Base-by-base conservation (phyloP, 2,113 vertebrate species). In the Nerophis lumbriciformis region DNA sequence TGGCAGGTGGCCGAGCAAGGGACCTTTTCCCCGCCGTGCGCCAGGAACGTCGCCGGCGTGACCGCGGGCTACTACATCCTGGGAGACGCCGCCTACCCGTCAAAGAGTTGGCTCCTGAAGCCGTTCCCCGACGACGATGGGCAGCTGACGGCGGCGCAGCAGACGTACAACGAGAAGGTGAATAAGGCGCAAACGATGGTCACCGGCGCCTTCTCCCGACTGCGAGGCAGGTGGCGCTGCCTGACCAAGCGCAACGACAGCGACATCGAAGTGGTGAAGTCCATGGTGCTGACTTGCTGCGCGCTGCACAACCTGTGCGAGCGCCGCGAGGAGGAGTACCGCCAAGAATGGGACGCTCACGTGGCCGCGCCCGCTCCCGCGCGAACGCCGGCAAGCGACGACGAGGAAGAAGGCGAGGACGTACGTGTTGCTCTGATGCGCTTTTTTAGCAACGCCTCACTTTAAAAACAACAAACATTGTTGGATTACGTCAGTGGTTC, bases 271-370 rank as follows among this genome's bases (percentile, higher is more conserved):
- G 13, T 55, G 36, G 55, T 57, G 35, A 57, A 57, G 7, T 57
- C 55, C 55, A 39, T 57, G 55, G 36, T 42, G n/a, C 15, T 57
- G 55, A 57, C 55, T 6, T 57, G 55, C 55, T 57, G 55, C 15
- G 55, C 55, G 8, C 37, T 57, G 37, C 55, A 57, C 13, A 39
- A 57, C n/a, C 14, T 57, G 13, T 57, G 55, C 16, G 55, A 57
- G 16, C 14, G 55, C 10, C 55, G n/a, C 10, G 38, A n/a, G 19
- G 55, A 57, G 55, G 39, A 38, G 16, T 57, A 38, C 53, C 11
- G 37, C 15, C 14, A 39, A 5, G 15, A 15, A 15, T 55, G 53
- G 53, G 53, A 55, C 13, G 14, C 16, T 16, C 3, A 6, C 15
- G 48, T 16, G 13, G 8, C 48, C 5, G 14, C 48, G 14, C 16